Base-by-base conservation (phyloP, 2,113 vertebrate species). In the Glareola pratincola region DNA sequence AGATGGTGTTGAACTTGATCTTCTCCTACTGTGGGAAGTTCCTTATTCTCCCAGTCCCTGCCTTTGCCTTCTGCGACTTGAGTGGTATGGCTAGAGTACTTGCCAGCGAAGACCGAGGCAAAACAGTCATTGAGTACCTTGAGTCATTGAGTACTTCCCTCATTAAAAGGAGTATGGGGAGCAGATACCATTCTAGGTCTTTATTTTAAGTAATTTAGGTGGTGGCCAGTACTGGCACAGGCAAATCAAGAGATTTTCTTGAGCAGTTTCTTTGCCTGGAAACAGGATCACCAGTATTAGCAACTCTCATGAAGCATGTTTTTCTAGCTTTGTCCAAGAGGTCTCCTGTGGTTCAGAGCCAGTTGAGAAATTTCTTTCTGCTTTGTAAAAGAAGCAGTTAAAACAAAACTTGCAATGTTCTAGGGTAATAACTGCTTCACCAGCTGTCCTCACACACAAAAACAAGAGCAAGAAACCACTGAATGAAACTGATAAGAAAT, bases 151-250 rank as follows among this genome's bases (percentile, higher is more conserved):
- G 20, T n/a, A 10, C 4, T 51, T 88, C 14, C 13, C 2, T 14
- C 3, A 0, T 14, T 15, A 60, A 43, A 32, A 37, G 34, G 14
- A 51, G 5, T 17, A 15, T 71, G n/a, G 34, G n/a, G 14, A 67
- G 8, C 2, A 62, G 8, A 66, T 32, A 5, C 1, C 5, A 4
- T 12, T 48, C 1, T 34, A 29, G 2, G 4, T 51, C 34, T 88
- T 32, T 24, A 22, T 51, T 39, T 67, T 23, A 71, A 39, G 3
- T 30, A 59, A 67, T 24, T 12, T 48, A 47, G 1, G 4, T 32
- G 8, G 17, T 43, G 7, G 15, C 6, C 45, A 51, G 19, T n/a
- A 51, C 19, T 30, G 32, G 10, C 60, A 41, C 9, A 85, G 21
- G 12, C 10, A 87, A 77, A 90, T 74, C 19, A 86, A 63, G 45